These are phyloP conservation scores for Acanthosoma haemorrhoidale DNA, from an alignment of 2,888 invertebrate species.

Conservation along the genomic window DNA sequence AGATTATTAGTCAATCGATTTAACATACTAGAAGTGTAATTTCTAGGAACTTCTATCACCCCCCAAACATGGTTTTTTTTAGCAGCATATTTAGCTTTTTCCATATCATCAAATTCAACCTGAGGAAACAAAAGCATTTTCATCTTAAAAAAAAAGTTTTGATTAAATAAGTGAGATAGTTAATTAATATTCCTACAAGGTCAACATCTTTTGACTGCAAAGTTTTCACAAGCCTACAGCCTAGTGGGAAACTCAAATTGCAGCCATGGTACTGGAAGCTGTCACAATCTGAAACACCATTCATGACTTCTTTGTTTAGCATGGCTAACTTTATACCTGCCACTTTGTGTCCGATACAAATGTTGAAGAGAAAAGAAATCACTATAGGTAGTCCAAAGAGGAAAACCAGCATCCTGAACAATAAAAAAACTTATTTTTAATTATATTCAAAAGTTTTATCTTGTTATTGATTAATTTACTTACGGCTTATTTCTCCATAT, in stretches of 20 bases:
- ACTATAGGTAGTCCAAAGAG: slow-evolving; percentile 75
- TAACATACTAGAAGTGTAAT: slow-evolving; percentile 68
- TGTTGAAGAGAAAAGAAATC: slow-evolving; percentile 72
- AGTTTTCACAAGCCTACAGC: slow-evolving; percentile 17
- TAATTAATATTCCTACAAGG: not conserved
- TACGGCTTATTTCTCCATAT: slow-evolving; percentile 38
- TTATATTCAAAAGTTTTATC: not conserved
- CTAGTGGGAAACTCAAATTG: slow-evolving; percentile 13
- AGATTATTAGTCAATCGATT: slow-evolving; percentile 58
- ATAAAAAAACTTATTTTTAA: not conserved
- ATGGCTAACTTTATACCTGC: slow-evolving; percentile 65
- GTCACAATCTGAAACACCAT: slow-evolving; percentile 34
- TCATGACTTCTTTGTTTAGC: slow-evolving; percentile 67
- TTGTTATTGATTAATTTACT: not conserved
- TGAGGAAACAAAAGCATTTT: slow-evolving; percentile 42
- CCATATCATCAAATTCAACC: slow-evolving; percentile 55
- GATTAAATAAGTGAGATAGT: not conserved
- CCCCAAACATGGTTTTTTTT: slow-evolving; percentile 68
- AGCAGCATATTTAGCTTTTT: slow-evolving; percentile 63
- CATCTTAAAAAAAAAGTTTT: not conserved
- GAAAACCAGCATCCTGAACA: slow-evolving; percentile 69
- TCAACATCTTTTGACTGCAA: not conserved
- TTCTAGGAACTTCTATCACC: slow-evolving; percentile 64
- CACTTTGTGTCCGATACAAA: slow-evolving; percentile 73
- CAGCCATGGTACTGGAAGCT: slow-evolving; percentile 31